A percentile compares a stretch with the other conserved stretches of the same genome.
Conservation (phyloP, 1,140 invertebrate species). For the Drosophila navojoa region DNA sequence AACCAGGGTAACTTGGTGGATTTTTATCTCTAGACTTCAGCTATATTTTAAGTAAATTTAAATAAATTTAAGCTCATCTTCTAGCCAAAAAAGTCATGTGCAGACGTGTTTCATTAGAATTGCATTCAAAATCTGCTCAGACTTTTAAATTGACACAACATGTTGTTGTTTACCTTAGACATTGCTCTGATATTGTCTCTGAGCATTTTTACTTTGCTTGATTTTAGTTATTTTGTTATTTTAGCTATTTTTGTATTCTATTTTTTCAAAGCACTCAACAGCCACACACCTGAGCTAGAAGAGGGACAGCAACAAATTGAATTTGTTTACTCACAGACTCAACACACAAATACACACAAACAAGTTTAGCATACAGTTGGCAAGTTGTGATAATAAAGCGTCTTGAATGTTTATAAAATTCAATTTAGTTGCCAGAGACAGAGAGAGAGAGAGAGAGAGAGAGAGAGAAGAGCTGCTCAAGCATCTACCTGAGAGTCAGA, state of each 20-base stretch:
- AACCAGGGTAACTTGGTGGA: too few species aligned
- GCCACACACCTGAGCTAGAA: slow-evolving; percentile 46
- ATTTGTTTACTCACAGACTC: slow-evolving; percentile 64
- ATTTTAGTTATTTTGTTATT: slow-evolving; percentile 1
- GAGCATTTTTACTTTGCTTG: background rate
- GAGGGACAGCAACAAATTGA: slow-evolving; percentile 68
- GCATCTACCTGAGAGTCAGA: background rate
- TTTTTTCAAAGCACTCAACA: slow-evolving; percentile 30
- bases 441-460: background rate
- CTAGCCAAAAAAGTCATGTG: too few species aligned
- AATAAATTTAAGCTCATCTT: too few species aligned
- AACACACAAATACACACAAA: slow-evolving; percentile 34
- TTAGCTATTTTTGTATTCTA: background rate
- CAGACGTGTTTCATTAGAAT: too few species aligned
- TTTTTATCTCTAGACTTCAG: too few species aligned
- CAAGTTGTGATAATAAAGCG: slow-evolving; percentile 22
- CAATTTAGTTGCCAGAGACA: slow-evolving; percentile 12
- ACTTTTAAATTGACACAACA: background rate
- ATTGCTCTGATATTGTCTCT: background rate
- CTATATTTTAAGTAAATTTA: too few species aligned
- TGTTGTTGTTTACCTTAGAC: slow-evolving; percentile 5
- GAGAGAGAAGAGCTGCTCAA: background rate
- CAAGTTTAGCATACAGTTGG: slow-evolving; percentile 48
- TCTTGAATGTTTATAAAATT: slow-evolving; percentile 27
- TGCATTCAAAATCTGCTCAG: too few species aligned